Evolutionary conservation across 2,113 vertebrate species (phyloP), one percentile per base, ranked within the genome.

Genomic region (Takifugu bimaculatus): DNA sequence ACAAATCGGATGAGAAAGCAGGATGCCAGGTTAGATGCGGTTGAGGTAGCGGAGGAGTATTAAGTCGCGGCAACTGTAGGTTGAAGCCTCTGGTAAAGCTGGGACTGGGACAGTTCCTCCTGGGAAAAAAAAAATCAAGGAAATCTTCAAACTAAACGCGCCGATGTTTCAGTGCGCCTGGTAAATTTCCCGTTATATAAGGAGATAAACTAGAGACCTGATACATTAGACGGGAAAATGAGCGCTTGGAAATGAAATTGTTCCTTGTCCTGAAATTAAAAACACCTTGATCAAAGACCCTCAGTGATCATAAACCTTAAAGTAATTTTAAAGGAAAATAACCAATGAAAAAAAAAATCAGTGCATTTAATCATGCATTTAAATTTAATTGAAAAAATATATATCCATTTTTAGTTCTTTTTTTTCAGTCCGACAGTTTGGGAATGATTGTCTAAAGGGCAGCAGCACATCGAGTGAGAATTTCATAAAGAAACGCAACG

Each of bases 1-100:
- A 66, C 60, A 82, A 65, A 90, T 87, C 67, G 65, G 71, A 82
- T 82, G 67, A 83, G 80, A 88, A 87, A 72, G 80, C 80, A 64
- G 77, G 79, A 75, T 72, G 75, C 78, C 75, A 77, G 72, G 70
- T 79, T 78, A 69, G 55, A 74, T 71, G 68, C 57, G 50, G 57
- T 50, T 32, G 64, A 58, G 64, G 50, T 64, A 70, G 60, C 58
- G 45, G 13, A 20, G 60, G 54, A 75, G 50, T 7, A 53, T 61
- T 29, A 65, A 63, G 39, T 10, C 12, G 43, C n/a, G 61, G 52
- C 48, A 69, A 35, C 44, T 48, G 0, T 32, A 65, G 27, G 60
- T 57, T 49, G 52, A 59, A 74, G 70, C 60, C 63, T 53, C 63
- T 85, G 77, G 68, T 79, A 28, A 28, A 73, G 65, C 43, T 57